Evolutionary conservation across 2,797 vertebrate species (phyloP).

Genomic region (Pseudomugil gertrudae): DNA sequence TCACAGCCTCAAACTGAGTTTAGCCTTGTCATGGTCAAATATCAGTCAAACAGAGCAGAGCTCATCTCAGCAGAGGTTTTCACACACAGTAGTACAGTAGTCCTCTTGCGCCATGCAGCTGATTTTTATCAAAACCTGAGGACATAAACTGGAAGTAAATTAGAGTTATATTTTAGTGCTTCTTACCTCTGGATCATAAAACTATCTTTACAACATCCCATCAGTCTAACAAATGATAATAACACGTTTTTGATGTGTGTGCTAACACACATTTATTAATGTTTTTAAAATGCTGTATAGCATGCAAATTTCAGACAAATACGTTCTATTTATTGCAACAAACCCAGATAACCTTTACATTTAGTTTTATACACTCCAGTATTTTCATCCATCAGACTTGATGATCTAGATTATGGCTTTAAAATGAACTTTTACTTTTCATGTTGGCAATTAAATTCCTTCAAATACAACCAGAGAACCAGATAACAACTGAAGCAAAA

Average conservation of each 20-base stretch:
- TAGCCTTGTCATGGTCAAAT: slow-evolving; percentile 32
- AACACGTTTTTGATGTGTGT: slow-evolving; percentile 31
- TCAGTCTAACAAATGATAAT: slow-evolving; percentile 43
- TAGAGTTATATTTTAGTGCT: slow-evolving; percentile 58
- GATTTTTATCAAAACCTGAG: slow-evolving; percentile 50
- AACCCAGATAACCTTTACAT: slow-evolving; percentile 11
- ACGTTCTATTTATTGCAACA: slow-evolving; percentile 47
- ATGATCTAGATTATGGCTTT: slow-evolving; percentile 21
- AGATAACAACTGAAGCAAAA: slow-evolving; percentile 43
- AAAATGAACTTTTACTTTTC: slow-evolving; percentile 46
- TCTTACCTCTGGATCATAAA: slow-evolving; percentile 55
- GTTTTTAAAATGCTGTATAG: slow-evolving; percentile 27
- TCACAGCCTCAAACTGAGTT: slow-evolving; percentile 32
- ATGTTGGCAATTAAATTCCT: slow-evolving; percentile 36
- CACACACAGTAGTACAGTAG: slow-evolving; percentile 15
- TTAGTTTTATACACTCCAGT: slow-evolving; percentile 6
- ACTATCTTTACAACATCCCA: slow-evolving; percentile 43
- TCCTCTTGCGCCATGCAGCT: slow-evolving; percentile 47
- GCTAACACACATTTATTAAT: slow-evolving; percentile 15
- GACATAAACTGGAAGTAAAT: slow-evolving; percentile 58
- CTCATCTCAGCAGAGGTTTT: slow-evolving; percentile 40
- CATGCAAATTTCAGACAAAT: slow-evolving; percentile 20
- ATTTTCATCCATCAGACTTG: slow-evolving; percentile 32
- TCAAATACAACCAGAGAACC: slow-evolving; percentile 54
- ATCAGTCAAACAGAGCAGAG: slow-evolving; percentile 32